A percentile compares a stretch with the other conserved stretches of the same genome.
Conservation (phyloP, 2,888 invertebrate species). For the Gisinianus flammeolus region DNA sequence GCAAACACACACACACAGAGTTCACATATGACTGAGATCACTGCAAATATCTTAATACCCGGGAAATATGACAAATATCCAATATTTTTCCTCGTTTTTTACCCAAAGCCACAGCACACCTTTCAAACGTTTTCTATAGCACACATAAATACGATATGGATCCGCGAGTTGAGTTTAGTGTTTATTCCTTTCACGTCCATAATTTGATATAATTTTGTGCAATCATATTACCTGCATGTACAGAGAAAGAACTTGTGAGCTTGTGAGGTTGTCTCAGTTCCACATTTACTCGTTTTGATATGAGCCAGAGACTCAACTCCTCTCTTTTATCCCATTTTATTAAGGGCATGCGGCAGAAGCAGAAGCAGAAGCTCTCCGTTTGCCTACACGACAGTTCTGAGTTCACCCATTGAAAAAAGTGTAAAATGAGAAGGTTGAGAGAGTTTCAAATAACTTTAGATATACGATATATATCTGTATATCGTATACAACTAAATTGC, state of each 20-base stretch:
- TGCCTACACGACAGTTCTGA: not conserved
- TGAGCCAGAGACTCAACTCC: not conserved
- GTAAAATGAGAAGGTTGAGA: not conserved
- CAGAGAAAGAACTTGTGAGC: not conserved
- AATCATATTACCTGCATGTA: not conserved
- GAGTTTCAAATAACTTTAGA: not conserved
- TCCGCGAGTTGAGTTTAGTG: not conserved
- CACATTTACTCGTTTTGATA: not conserved
- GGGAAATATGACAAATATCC: too few relatives aligned
- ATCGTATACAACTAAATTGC: not conserved
- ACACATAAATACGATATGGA: too few relatives aligned
- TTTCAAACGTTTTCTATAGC: too few relatives aligned
- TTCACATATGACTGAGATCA: too few relatives aligned
- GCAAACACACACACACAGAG: not conserved
- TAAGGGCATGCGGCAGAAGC: not conserved
- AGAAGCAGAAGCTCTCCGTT: too few relatives aligned
- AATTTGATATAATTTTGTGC: not conserved
- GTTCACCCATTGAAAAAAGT: not conserved
- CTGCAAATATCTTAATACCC: too few relatives aligned
- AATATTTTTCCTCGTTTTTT: too few relatives aligned
- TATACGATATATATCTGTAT: not conserved
- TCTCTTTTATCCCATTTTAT: not conserved
- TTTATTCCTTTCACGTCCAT: not conserved
- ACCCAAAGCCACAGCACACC: too few relatives aligned
- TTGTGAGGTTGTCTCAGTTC: not conserved